Percentiles rank a stretch among this genome's conserved stretches.
Evolutionary conservation across 1,140 invertebrate species (phyloP).

Genomic region (Drosophila baimaii): DNA sequence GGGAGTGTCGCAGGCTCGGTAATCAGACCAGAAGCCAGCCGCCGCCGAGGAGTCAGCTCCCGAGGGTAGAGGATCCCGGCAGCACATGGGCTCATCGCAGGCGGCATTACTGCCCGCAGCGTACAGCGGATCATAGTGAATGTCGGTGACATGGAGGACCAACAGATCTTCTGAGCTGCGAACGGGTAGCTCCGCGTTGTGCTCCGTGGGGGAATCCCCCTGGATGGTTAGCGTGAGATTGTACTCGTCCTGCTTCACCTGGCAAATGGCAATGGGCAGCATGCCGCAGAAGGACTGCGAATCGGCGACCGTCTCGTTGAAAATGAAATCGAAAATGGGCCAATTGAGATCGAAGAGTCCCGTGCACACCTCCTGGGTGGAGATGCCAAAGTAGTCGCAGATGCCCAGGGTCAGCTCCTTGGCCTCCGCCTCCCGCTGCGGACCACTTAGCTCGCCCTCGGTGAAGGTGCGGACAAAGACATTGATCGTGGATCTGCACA

Average conservation of each 20-base stretch:
- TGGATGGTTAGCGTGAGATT: conserved; percentile 57
- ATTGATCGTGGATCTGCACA: conserved; percentile 85
- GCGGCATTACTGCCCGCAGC: conserved; percentile 86
- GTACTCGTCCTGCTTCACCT: conserved; percentile 55
- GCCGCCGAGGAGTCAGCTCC: conserved; percentile 23
- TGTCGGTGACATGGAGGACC: conserved; percentile 91
- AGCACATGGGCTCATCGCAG: conserved; percentile 91
- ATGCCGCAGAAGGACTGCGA: conserved; percentile 68
- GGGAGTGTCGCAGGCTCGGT: conserved; percentile 90
- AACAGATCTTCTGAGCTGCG: conserved; percentile 80
- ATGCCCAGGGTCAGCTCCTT: conserved; percentile 82
- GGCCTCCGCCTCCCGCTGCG: conserved; percentile 84
- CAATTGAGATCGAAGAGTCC: conserved; percentile 84
- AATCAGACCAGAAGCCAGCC: conserved; percentile 91
- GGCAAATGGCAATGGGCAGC: conserved; percentile 69
- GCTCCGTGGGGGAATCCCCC: conserved; percentile 28
- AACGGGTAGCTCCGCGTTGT: conserved; percentile 46
- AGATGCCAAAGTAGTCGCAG: conserved; percentile 71
- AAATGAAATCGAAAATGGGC: conserved; percentile 62
- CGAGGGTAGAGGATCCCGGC: conserved; percentile 84
- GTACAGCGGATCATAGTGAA: conserved; percentile 92
- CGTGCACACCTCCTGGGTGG: conserved; percentile 84
- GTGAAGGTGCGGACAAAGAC: conserved; percentile 81
- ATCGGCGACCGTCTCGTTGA: conserved; percentile 60
- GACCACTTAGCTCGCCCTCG: conserved; percentile 55